These are phyloP conservation scores for Aphelocoma coerulescens DNA, from an alignment of 2,113 vertebrate species.

Conservation along the genomic window DNA sequence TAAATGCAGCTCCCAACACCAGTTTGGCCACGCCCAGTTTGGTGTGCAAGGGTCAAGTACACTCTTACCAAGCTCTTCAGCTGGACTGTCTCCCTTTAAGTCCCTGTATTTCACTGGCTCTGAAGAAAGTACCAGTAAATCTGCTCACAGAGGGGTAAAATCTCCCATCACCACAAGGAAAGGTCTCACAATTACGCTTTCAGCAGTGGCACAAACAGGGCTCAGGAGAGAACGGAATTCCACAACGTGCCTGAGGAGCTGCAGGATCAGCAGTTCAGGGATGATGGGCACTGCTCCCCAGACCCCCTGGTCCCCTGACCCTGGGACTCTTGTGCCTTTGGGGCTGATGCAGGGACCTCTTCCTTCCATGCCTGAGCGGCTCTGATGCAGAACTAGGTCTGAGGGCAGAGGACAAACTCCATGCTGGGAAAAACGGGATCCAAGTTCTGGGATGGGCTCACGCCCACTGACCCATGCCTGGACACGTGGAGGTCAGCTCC, in stretches of 20 bases:
- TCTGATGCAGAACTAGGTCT: neutral
- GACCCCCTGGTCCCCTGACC: neutral
- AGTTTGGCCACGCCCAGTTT: neutral
- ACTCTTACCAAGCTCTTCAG: neutral
- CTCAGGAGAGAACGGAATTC: neutral
- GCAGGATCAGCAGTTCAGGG: neutral
- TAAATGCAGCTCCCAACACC: neutral
- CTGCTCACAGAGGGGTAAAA: neutral
- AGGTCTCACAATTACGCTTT: neutral
- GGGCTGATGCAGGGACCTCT: neutral
- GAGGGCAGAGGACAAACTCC: neutral
- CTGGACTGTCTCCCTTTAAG: neutral
- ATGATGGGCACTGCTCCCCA: fast-evolving
- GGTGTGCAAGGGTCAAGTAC: neutral
- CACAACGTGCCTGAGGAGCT: fast-evolving
- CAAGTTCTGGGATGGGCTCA: neutral
- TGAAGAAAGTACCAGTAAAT: neutral
- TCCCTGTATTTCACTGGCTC: neutral
- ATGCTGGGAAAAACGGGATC: neutral
- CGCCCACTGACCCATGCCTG: neutral
- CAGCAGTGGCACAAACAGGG: neutral
- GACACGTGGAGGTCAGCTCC: fast-evolving
- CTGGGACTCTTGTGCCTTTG: fast-evolving
- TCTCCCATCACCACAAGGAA: neutral
- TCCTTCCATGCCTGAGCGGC: neutral